Base-by-base conservation (phyloP, 1,140 invertebrate genomes). In the Seison nebaliae region DNA sequence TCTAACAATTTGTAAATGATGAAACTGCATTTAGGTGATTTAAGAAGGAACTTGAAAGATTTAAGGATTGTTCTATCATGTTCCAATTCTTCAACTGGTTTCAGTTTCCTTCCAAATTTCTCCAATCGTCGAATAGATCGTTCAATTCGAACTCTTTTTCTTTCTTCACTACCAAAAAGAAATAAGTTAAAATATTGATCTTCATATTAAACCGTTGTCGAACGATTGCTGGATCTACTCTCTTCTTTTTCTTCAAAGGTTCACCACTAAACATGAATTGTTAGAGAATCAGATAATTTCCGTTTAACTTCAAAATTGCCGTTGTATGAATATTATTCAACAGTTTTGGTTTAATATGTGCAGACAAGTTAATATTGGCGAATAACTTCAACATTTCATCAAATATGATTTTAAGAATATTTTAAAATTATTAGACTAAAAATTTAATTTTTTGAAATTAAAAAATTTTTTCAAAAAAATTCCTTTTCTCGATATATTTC, bases 81-180 rank as follows among this genome's bases (percentile, higher is more conserved):
- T 22, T 40, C 31, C 5, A 24, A 12, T 30, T 40, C 31, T 21
- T 40, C 30, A n/a, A 40, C 35, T 8, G 31, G 30, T 29, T 40
- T 40, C 6, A 40, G 23, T 21, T 40, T 33, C 28, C 30, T 16
- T 1, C 31, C 31, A 21, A 34, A 34, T 24, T 28, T 15, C 35
- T 40, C 31, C 6, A 40, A 12, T 22, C 20, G 33, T 34, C 28
- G 26, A 21, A 40, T 40, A 16, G 21, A 30, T 35, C 22, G 33
- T 40, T 34, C 38, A 28, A 34, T 20, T 18, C 38, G 18, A 7
- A 26, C 22, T 20, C 18, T 17, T 15, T 40, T 40, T 6, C 31
- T 21, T 19, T 40, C 22, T 35, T 40, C 38, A 28, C 31, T 30
- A 12, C n/a, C 23, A 28, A 11, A 5, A 28, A 6, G 6, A 7